Evolutionary conservation across 2,797 vertebrate genomes (phyloP).

Genomic region (Pseudochirops cupreus): DNA sequence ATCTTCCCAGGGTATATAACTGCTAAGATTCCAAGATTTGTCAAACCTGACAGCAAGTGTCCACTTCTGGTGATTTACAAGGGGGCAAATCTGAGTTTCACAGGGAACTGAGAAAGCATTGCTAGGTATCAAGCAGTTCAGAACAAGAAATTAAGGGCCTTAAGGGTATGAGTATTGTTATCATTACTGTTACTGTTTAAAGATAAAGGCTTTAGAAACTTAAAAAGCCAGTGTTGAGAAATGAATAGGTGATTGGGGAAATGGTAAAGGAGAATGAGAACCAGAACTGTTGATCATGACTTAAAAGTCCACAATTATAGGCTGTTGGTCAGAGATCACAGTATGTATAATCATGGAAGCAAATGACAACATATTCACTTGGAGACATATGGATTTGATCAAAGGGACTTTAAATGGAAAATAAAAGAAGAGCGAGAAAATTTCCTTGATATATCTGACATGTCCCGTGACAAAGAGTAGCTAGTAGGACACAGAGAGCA

Average conservation of each 20-base stretch:
- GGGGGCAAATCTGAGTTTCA: neutral
- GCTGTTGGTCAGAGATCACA: neutral
- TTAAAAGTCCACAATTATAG: neutral
- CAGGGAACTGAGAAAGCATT: neutral
- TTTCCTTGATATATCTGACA: neutral
- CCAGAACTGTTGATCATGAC: neutral
- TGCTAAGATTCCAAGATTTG: neutral
- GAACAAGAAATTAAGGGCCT: neutral
- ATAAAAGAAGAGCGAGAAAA: neutral
- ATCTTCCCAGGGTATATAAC: neutral
- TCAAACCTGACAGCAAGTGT: neutral
- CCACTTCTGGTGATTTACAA: neutral
- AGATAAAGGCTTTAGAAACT: neutral
- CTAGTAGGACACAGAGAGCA: neutral
- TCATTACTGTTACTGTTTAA: neutral
- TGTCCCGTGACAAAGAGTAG: neutral
- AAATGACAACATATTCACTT: neutral
- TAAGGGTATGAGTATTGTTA: neutral
- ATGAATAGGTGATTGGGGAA: neutral
- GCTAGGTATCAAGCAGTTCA: neutral
- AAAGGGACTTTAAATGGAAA: neutral
- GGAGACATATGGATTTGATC: neutral
- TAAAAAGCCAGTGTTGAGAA: neutral
- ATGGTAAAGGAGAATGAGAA: neutral
- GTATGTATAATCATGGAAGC: neutral